Evolutionary conservation across 2,797 vertebrate genomes (phyloP).

Genomic region (Lagodon rhomboides): DNA sequence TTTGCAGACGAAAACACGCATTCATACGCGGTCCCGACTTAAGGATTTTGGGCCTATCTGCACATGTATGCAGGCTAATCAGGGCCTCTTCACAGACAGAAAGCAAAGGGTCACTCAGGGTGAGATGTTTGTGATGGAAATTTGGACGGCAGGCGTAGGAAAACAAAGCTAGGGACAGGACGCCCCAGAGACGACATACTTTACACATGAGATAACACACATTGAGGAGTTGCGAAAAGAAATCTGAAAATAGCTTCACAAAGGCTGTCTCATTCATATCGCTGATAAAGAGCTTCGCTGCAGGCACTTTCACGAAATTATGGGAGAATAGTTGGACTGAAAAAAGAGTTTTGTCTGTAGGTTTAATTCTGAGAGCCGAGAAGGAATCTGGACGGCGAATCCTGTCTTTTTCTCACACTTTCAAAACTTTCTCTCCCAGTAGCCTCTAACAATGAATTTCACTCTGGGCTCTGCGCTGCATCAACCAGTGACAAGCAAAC

Average conservation of each 20-base stretch:
- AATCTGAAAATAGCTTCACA: constrained; percentile 37
- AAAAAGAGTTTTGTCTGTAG: constrained; percentile 29
- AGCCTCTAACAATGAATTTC: neutral
- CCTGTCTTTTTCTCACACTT: neutral
- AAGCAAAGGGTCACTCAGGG: constrained; percentile 79
- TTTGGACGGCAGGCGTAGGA: constrained; percentile 85
- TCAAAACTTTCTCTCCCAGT: neutral
- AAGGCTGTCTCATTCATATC: constrained; percentile 44
- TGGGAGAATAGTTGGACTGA: constrained; percentile 21
- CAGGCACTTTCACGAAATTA: constrained; percentile 44
- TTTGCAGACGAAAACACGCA: constrained; percentile 30
- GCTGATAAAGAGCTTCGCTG: constrained; percentile 7
- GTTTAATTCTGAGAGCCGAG: constrained; percentile 19
- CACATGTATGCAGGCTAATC: constrained; percentile 79
- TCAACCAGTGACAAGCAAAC: neutral
- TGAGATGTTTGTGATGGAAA: constrained; percentile 88
- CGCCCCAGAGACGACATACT: constrained; percentile 79
- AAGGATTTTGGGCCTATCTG: constrained; percentile 68
- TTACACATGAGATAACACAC: constrained; percentile 83
- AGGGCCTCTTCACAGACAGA: constrained; percentile 75
- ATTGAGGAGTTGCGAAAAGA: constrained; percentile 34
- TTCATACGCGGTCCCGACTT: constrained; percentile 48
- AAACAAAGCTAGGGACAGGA: constrained; percentile 84
- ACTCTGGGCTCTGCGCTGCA: neutral
- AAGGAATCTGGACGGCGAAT: neutral